Conservation (phyloP, 2,113 vertebrate species). For the Raja brachyura region DNA sequence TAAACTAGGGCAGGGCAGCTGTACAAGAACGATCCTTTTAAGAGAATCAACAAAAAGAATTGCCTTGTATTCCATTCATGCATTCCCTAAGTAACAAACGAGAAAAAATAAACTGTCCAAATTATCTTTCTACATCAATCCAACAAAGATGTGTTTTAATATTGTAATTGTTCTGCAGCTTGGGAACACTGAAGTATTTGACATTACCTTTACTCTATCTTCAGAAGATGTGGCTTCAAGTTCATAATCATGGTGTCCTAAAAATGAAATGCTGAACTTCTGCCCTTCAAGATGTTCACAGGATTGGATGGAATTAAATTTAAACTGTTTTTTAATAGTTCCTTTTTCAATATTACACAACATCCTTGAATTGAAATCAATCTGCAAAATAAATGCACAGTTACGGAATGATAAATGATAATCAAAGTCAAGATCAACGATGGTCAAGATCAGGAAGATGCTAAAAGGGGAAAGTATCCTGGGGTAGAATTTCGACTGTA, state of each 20-base stretch:
- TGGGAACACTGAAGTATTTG: background rate
- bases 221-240: slow-evolving; percentile 59
- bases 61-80: background rate
- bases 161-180: background rate
- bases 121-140: background rate
- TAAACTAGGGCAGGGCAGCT: background rate
- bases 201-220: slow-evolving; percentile 60
- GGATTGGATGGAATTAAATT: slow-evolving; percentile 60
- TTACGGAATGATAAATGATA: background rate
- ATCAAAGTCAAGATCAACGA: background rate
- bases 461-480: background rate
- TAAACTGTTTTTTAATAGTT: slow-evolving; percentile 62
- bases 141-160: background rate
- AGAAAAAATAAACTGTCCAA: background rate
- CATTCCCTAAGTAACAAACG: background rate
- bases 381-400: slow-evolving; percentile 48
- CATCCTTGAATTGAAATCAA: slow-evolving; percentile 63
- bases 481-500: no score
- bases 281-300: slow-evolving; percentile 56
- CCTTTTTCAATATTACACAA: slow-evolving; percentile 72
- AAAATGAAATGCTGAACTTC: slow-evolving; percentile 57
- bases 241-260: slow-evolving; percentile 59
- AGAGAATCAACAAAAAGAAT: background rate
- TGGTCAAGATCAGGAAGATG: background rate
- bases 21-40: no score